Percentiles rank a stretch among this genome's conserved stretches.
Evolutionary conservation across 92 coral and sea anemone genomes (phyloP).

Genomic region (Zoanthus gigantus): DNA sequence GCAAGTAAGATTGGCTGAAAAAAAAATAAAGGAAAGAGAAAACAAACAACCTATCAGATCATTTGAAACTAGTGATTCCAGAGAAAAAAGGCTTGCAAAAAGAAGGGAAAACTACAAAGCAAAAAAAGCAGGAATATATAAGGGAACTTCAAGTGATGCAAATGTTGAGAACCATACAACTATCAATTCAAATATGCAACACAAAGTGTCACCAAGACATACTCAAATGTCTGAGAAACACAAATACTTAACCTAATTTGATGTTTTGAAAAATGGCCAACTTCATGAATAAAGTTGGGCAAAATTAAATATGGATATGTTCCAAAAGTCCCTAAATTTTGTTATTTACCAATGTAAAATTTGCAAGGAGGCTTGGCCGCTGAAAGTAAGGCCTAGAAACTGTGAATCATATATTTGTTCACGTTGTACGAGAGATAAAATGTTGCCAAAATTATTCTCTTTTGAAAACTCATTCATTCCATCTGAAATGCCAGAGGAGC

Average conservation of each 20-base stretch:
- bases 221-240: conserved; percentile 23
- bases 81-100: conserved; percentile 15
- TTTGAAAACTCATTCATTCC: conserved; percentile 10
- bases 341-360: conserved; percentile 15
- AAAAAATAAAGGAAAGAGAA: not conserved
- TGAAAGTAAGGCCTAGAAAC: not conserved
- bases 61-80: conserved; percentile 9
- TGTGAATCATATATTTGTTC: not conserved
- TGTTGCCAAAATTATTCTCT: conserved; percentile 17
- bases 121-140: conserved; percentile 32
- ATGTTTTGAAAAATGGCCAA: conserved; percentile 20
- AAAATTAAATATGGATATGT: conserved; percentile 12
- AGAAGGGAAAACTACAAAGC: conserved; percentile 28
- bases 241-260: conserved; percentile 20
- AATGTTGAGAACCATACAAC: conserved; percentile 29
- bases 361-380: conserved; percentile 25
- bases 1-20: not conserved
- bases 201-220: conserved; percentile 8
- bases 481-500: conserved; percentile 1
- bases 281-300: conserved; percentile 26
- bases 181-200: conserved; percentile 28
- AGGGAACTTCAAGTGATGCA: conserved; percentile 32
- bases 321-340: conserved; percentile 16
- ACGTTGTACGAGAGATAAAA: conserved; percentile 16
- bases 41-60: not conserved